These are phyloP conservation scores for Eupithecia subumbrata DNA, from an alignment of 2,888 invertebrate species.

Conservation along the genomic window DNA sequence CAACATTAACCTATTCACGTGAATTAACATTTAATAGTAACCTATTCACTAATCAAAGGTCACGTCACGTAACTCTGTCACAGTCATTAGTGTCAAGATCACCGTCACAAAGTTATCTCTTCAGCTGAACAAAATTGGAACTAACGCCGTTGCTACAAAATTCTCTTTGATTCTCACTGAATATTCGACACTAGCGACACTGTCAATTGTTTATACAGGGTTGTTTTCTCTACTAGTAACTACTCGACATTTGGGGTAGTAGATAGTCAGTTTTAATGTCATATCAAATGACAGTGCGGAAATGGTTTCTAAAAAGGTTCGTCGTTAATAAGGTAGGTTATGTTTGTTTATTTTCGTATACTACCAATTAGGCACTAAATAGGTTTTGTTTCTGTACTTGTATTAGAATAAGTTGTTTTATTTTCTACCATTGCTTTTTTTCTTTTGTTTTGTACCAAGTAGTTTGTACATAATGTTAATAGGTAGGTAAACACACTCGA, in stretches of 20 bases:
- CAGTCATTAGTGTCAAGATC: not conserved
- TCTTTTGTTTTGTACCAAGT: too few relatives aligned
- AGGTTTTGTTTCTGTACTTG: too few relatives aligned
- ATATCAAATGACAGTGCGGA: not conserved
- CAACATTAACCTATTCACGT: not conserved
- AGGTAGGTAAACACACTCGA: too few relatives aligned
- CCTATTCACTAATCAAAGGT: not conserved
- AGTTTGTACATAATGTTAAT: too few relatives aligned
- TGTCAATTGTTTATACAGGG: not conserved
- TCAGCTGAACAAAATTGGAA: not conserved
- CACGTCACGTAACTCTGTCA: not conserved
- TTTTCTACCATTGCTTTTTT: too few relatives aligned
- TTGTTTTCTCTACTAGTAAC: not conserved
- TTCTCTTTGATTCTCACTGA: not conserved
- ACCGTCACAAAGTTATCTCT: not conserved
- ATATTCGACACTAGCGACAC: not conserved
- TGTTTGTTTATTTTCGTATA: not conserved
- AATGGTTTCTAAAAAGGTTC: not conserved
- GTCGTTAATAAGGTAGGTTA: not conserved
- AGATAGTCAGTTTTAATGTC: not conserved
- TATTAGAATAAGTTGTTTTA: too few relatives aligned
- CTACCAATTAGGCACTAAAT: too few relatives aligned
- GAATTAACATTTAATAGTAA: not conserved
- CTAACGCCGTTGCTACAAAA: not conserved
- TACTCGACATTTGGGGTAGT: not conserved